Base-by-base conservation (phyloP, 2,113 vertebrate species). In the Hemichromis elongatus region DNA sequence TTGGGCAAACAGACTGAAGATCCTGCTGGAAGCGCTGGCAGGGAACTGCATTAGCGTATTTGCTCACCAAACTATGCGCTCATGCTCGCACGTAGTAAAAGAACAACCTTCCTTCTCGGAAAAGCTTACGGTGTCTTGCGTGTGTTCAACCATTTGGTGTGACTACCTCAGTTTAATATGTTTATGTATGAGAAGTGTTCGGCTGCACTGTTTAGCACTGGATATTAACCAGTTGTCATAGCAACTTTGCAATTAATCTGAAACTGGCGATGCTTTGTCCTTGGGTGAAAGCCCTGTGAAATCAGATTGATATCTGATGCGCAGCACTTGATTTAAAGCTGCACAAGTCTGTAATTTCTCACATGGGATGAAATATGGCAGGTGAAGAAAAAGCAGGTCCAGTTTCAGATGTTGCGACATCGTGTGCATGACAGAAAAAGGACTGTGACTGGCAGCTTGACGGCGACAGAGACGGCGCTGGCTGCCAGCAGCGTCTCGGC, bases 1-100 rank as follows among this genome's bases (percentile, higher is more conserved):
- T 80, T 94, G 54, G 61, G 55, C 90, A 94, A 95, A 95, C 91
- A 92, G 89, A 86, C 79, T 77, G 9, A 81, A 94, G 86, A 94
- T 95, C 93, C 93, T 93, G 88, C 82, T 79, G 59, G 79, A 89
- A 88, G 28, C 26, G 19, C 13, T 50, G 75, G 83, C 90, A 82
- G 85, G 86, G 90, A 26, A 50, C 70, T 2, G 18, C 26, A 52
- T 55, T 45, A 8, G 33, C 4, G 77, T 93, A 77, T 94, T 94
- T 93, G 89, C 93, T 91, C 63, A 90, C 55, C 84, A 84, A 86
- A 89, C 88, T 83, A 5, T 13, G 16, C 18, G 66, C 77, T 84
- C 47, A 35, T n/a, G 21, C 33, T 77, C 1, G 2, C 28, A 24
- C 9, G 0, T n/a, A 9, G 19, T 40, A 73, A 73, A 86, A 53